These are phyloP conservation scores for Vandiemenella viatica DNA, from an alignment of 2,888 invertebrate genomes.

Conservation along the genomic window DNA sequence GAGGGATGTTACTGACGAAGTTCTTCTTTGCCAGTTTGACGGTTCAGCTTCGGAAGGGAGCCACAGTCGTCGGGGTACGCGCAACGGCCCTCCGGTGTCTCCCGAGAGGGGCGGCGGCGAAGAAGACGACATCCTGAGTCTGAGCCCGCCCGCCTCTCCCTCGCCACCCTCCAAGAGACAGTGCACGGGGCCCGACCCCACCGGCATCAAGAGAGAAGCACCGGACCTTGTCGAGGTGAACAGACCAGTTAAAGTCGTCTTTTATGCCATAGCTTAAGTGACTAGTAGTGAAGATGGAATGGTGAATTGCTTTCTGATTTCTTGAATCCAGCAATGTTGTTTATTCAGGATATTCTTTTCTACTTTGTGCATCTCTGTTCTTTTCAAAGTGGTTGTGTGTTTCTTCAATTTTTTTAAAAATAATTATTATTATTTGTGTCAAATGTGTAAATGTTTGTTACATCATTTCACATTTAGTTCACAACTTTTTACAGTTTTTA, in stretches of 20 bases:
- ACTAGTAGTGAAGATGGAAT: neutral
- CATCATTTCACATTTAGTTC: too few species aligned
- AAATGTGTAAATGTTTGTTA: too few species aligned
- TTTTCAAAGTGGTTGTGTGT: too few species aligned
- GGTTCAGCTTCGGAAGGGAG: neutral
- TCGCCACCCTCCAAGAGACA: conserved; percentile 14
- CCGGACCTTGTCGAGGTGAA: neutral
- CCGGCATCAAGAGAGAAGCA: neutral
- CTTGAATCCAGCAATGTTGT: neutral
- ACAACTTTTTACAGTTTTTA: too few species aligned
- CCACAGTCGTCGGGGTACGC: neutral
- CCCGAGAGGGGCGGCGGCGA: conserved; percentile 9
- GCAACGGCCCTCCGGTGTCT: conserved; percentile 1
- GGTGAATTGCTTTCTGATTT: neutral
- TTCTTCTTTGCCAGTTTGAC: too few species aligned
- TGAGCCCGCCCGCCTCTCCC: conserved; percentile 11
- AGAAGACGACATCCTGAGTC: conserved; percentile 11
- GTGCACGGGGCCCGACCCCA: neutral
- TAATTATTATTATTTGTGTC: too few species aligned
- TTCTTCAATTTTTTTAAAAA: too few species aligned
- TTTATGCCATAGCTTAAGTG: neutral
- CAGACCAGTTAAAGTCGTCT: neutral
- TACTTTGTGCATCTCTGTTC: neutral
- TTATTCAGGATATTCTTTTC: neutral
- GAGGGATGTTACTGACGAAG: too few species aligned